These are phyloP conservation scores for Hydroisotoma schaefferi DNA, from an alignment of 2,888 invertebrate genomes.

Conservation along the genomic window DNA sequence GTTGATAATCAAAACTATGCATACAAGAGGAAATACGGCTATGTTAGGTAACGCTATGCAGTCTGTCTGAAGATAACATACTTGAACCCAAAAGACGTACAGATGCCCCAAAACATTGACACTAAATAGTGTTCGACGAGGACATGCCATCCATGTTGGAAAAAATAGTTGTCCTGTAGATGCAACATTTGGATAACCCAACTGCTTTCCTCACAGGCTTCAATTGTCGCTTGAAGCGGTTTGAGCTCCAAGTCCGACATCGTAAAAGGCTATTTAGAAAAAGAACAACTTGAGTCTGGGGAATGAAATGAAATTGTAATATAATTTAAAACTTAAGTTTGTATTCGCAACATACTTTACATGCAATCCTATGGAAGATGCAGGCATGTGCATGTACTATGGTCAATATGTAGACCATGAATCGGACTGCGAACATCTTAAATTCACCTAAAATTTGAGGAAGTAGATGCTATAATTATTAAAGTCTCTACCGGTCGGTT, in stretches of 20 bases:
- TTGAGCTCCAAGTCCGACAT: conserved; percentile 44
- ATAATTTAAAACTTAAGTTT: too few species aligned
- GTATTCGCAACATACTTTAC: conserved; percentile 24
- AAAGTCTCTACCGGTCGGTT: too few species aligned
- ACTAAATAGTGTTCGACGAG: conserved; percentile 35
- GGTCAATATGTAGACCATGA: conserved; percentile 29
- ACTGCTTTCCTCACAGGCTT: conserved; percentile 26
- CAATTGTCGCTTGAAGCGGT: conserved; percentile 36
- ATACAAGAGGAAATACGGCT: too few species aligned
- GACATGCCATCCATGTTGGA: background rate
- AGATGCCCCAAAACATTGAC: conserved; percentile 39
- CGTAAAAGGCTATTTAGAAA: conserved; percentile 32
- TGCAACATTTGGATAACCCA: conserved; percentile 27
- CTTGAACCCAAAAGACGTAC: conserved; percentile 39
- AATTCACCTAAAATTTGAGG: conserved; percentile 36
- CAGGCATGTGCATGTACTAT: conserved; percentile 42
- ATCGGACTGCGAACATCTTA: conserved; percentile 37
- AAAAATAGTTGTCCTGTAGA: background rate
- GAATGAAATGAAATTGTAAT: too few species aligned
- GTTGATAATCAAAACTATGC: too few species aligned
- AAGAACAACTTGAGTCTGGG: conserved; percentile 1
- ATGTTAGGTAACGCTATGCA: too few species aligned
- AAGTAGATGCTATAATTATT: too few species aligned
- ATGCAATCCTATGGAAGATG: conserved; percentile 45
- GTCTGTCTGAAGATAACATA: too few species aligned